Evolutionary conservation across 2,797 vertebrate genomes (phyloP).

Genomic region (Lepilemur septentrionalis): DNA sequence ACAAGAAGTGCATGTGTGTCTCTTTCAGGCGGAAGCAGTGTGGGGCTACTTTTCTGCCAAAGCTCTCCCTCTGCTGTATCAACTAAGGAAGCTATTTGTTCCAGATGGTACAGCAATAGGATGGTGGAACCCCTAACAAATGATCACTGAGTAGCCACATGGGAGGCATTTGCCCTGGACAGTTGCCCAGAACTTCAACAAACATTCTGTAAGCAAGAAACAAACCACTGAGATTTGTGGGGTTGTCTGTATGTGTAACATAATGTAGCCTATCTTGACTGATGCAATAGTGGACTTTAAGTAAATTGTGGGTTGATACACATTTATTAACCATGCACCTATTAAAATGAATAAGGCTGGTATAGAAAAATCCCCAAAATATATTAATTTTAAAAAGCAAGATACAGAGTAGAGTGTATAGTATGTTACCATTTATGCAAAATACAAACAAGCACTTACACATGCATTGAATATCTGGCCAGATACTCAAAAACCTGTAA

Average conservation of each 20-base stretch:
- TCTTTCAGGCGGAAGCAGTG: neutral
- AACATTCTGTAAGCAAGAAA: slow-evolving; percentile 54
- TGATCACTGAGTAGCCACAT: slow-evolving; percentile 25
- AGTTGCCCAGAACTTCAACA: slow-evolving; percentile 6
- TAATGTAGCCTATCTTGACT: neutral
- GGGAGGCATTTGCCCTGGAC: slow-evolving; percentile 26
- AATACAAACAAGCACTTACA: neutral
- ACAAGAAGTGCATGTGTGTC: neutral
- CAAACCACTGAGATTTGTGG: slow-evolving; percentile 1
- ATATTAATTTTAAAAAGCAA: slow-evolving; percentile 11
- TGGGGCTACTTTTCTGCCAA: neutral
- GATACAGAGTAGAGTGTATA: neutral
- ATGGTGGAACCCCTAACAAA: neutral
- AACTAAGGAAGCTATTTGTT: neutral
- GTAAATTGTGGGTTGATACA: neutral
- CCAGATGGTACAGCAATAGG: slow-evolving; percentile 13
- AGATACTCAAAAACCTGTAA: neutral
- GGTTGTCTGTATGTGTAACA: slow-evolving; percentile 10
- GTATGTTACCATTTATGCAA: neutral
- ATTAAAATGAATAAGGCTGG: neutral
- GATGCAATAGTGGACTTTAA: neutral
- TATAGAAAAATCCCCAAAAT: neutral
- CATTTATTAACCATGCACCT: neutral
- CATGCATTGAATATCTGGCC: neutral
- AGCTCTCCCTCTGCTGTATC: neutral